Evolutionary conservation across 2,888 invertebrate genomes (phyloP).

Genomic region (Epirrita christyi): DNA sequence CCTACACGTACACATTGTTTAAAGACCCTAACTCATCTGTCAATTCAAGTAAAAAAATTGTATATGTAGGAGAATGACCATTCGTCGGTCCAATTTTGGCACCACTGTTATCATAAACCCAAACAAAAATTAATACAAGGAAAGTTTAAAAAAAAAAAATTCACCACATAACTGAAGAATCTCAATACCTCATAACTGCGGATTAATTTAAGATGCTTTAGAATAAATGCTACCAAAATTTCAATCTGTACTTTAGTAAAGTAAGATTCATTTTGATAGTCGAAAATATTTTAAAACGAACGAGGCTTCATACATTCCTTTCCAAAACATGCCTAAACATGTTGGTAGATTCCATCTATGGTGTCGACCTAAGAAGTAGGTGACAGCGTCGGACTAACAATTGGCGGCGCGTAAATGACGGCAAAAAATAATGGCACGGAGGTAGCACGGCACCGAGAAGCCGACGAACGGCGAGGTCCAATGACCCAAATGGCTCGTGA

Average conservation of each 20-base stretch:
- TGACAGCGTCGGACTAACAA: slow-evolving; percentile 63
- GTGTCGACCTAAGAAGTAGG: slow-evolving; percentile 55
- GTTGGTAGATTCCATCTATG: slow-evolving; percentile 15
- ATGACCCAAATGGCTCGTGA: slow-evolving; percentile 81
- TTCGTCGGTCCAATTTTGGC: too few relatives aligned
- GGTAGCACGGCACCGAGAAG: slow-evolving; percentile 55
- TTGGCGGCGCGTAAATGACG: slow-evolving; percentile 63
- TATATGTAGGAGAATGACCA: slow-evolving; percentile 32
- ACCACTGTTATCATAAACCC: too few relatives aligned
- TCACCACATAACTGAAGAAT: too few relatives aligned
- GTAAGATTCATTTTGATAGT: too few relatives aligned
- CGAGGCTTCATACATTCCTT: too few relatives aligned
- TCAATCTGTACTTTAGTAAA: too few relatives aligned
- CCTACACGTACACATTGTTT: slow-evolving; percentile 52
- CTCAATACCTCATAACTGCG: too few relatives aligned
- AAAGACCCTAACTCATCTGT: slow-evolving; percentile 50
- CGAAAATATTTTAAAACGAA: too few relatives aligned
- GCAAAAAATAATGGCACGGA: slow-evolving; percentile 72
- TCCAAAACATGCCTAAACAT: slow-evolving; percentile 37
- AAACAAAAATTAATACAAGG: too few relatives aligned
- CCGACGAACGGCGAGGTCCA: slow-evolving; percentile 79
- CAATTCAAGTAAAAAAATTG: slow-evolving; percentile 44
- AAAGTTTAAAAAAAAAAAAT: too few relatives aligned
- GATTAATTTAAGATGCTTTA: too few relatives aligned
- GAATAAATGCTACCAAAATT: too few relatives aligned